phyloP scores from a whole-genome alignment of 2,888 invertebrate genomes.

The Drosophila austrosaltans region DNA sequence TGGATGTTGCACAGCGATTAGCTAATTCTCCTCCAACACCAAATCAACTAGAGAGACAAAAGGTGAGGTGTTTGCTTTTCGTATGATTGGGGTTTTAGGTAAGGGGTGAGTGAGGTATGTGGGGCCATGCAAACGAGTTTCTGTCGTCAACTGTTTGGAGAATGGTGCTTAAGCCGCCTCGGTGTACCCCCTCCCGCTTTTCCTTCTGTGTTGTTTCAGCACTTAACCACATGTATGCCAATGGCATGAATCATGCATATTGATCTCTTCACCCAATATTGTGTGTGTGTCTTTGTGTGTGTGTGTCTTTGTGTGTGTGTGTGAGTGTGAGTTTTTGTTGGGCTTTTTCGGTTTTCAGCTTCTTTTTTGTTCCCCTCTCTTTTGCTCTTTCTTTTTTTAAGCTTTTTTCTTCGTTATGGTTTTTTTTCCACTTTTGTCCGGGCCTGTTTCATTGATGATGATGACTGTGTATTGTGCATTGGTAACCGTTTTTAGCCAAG shows the following conservation, averaged over 20 bases:
- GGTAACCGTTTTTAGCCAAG: slow-evolving; percentile 45
- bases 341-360: slow-evolving; percentile 3
- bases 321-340: slow-evolving; percentile 2
- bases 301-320: too few species aligned
- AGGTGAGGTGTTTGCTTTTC: slow-evolving; percentile 9
- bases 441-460: slow-evolving; percentile 9
- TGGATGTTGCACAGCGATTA: slow-evolving; percentile 62
- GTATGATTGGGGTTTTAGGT: background rate
- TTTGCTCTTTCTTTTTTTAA: background rate
- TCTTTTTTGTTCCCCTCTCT: background rate
- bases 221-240: slow-evolving; percentile 56
- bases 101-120: background rate
- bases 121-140: slow-evolving; percentile 22
- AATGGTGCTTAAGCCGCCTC: background rate
- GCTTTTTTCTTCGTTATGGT: background rate
- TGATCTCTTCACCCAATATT: slow-evolving; percentile 50
- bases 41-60: slow-evolving; percentile 6
- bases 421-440: background rate
- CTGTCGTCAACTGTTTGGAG: slow-evolving; percentile 6
- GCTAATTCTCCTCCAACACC: slow-evolving; percentile 42
- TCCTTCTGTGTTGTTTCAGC: slow-evolving; percentile 12
- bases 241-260: slow-evolving; percentile 69
- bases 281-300: slow-evolving; percentile 9
- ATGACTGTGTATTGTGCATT: slow-evolving; percentile 21
- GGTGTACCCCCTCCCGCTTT: background rate